A percentile compares a stretch with the other conserved stretches of the same genome.
These are phyloP conservation scores for Agriopis marginaria DNA, from an alignment of 2,888 invertebrate species.

Conservation along the genomic window DNA sequence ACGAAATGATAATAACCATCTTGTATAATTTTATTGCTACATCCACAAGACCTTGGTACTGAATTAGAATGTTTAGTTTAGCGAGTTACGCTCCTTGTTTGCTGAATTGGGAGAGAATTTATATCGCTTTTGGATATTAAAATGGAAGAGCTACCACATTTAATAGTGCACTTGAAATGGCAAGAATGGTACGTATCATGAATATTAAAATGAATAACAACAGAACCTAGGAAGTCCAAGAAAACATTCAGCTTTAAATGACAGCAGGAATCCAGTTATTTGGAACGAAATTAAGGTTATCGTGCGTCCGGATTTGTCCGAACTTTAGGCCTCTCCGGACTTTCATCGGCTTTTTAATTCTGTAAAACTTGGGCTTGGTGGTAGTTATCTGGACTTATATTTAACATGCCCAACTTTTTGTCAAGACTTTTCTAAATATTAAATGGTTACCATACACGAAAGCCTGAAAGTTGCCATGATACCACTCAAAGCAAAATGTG, in stretches of 20 bases:
- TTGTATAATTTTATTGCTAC: constrained; percentile 50
- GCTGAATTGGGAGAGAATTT: constrained; percentile 36
- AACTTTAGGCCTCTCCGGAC: too few relatives aligned
- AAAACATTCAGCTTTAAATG: neutral
- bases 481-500: too few relatives aligned
- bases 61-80: constrained; percentile 46
- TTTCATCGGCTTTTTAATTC: too few relatives aligned
- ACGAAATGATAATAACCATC: constrained; percentile 39
- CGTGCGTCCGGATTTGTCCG: too few relatives aligned
- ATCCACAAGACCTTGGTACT: constrained; percentile 26
- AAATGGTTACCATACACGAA: too few relatives aligned
- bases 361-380: too few relatives aligned
- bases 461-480: too few relatives aligned
- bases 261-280: too few relatives aligned
- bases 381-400: too few relatives aligned
- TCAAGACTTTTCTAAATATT: too few relatives aligned
- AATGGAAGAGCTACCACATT: constrained; percentile 12
- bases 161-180: constrained; percentile 3
- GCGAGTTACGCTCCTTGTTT: constrained; percentile 42
- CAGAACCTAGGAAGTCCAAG: neutral
- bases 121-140: constrained; percentile 19
- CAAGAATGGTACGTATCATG: neutral
- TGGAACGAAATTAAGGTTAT: too few relatives aligned
- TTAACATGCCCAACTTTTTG: too few relatives aligned
- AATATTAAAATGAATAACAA: constrained; percentile 1